Evolutionary conservation across 2,797 vertebrate genomes (phyloP).

Genomic region (Pitangus sulphuratus): DNA sequence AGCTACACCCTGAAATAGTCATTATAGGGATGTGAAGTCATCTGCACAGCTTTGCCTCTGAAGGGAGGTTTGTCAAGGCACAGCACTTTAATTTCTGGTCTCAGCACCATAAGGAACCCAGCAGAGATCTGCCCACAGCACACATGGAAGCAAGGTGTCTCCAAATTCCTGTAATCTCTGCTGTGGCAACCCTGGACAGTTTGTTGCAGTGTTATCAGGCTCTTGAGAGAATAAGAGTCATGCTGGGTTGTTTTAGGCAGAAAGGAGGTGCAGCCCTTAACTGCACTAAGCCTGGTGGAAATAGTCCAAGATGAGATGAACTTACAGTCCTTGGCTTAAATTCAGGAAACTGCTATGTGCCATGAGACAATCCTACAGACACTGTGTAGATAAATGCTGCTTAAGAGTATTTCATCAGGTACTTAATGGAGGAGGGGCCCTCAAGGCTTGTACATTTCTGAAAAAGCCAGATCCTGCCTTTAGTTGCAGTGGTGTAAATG

Average conservation of each 20-base stretch:
- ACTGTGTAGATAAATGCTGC: neutral
- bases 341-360: neutral
- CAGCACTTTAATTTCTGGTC: neutral
- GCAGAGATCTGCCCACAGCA: neutral
- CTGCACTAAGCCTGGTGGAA: neutral
- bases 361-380: neutral
- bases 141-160: neutral
- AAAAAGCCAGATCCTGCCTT: neutral
- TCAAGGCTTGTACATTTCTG: neutral
- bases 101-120: neutral
- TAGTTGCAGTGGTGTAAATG: neutral
- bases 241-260: neutral
- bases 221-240: neutral
- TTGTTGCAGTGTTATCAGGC: neutral
- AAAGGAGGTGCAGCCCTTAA: neutral
- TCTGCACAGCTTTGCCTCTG: neutral
- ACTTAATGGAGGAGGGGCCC: neutral
- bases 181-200: neutral
- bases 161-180: neutral
- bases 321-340: neutral
- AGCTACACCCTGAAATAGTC: constrained; percentile 33
- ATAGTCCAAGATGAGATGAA: neutral
- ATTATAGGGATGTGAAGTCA: neutral
- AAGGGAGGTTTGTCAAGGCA: neutral
- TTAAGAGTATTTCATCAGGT: neutral